phyloP scores from a whole-genome alignment of 2,113 vertebrate species.

The Neopipo cinnamomea region DNA sequence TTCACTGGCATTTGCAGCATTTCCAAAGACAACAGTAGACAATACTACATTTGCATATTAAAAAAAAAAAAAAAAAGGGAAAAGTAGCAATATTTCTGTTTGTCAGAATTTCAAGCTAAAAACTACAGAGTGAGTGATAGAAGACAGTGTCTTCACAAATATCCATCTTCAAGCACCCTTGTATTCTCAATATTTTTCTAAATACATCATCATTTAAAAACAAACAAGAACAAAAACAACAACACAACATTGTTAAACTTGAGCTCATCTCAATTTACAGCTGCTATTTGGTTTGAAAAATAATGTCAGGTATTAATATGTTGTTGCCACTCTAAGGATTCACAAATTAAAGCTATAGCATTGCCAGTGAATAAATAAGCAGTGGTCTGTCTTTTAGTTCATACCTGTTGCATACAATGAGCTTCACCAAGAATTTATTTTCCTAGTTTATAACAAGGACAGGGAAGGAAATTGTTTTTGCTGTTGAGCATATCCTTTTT shows the following conservation, averaged over 20 bases:
- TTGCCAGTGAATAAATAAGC: neutral
- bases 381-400: neutral
- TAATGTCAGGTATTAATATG: neutral
- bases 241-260: neutral
- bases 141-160: neutral
- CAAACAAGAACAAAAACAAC: neutral
- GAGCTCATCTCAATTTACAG: neutral
- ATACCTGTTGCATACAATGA: neutral
- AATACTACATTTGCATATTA: neutral
- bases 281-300: neutral
- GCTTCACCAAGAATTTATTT: neutral
- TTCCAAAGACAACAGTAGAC: neutral
- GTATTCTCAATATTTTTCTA: neutral
- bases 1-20: neutral
- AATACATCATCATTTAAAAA: neutral
- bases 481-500: neutral
- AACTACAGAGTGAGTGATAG: neutral
- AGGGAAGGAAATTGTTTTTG: neutral
- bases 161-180: neutral
- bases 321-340: neutral
- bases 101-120: neutral
- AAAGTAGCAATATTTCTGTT: neutral
- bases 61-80: too few relatives aligned
- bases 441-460: neutral
- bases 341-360: neutral